Conservation (phyloP, 2,797 vertebrate genomes). For the Clarias platycephalus region DNA sequence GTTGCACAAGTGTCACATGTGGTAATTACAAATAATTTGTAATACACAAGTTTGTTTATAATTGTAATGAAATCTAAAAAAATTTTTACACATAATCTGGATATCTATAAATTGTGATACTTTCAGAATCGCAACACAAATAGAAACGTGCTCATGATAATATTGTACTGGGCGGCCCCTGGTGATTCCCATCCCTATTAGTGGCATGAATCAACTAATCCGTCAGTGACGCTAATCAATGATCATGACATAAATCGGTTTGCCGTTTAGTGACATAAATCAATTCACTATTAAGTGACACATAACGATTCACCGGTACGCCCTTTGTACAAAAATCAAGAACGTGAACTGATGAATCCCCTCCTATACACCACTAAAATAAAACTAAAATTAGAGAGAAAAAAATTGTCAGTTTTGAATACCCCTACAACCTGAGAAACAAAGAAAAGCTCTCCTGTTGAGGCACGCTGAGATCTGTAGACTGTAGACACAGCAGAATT, state of each 20-base stretch:
- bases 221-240: not conserved
- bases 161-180: too few relatives aligned
- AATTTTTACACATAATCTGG: too few relatives aligned
- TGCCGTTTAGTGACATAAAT: not conserved
- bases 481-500: constrained; percentile 9
- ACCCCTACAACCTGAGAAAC: not conserved
- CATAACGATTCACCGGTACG: not conserved
- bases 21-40: too few relatives aligned
- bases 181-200: not conserved
- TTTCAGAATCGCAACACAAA: too few relatives aligned
- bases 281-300: not conserved
- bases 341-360: not conserved
- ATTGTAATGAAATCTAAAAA: too few relatives aligned
- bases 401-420: not conserved
- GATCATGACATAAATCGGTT: not conserved
- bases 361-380: not conserved
- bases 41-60: too few relatives aligned
- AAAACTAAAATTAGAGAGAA: not conserved
- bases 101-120: too few relatives aligned
- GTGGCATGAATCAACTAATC: not conserved
- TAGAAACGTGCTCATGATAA: too few relatives aligned
- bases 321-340: not conserved
- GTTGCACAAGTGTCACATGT: too few relatives aligned
- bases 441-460: constrained; percentile 10
- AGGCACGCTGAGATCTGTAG: constrained; percentile 20